Evolutionary conservation across 2,113 vertebrate species (phyloP).

Genomic region (Bujurquina vittata): DNA sequence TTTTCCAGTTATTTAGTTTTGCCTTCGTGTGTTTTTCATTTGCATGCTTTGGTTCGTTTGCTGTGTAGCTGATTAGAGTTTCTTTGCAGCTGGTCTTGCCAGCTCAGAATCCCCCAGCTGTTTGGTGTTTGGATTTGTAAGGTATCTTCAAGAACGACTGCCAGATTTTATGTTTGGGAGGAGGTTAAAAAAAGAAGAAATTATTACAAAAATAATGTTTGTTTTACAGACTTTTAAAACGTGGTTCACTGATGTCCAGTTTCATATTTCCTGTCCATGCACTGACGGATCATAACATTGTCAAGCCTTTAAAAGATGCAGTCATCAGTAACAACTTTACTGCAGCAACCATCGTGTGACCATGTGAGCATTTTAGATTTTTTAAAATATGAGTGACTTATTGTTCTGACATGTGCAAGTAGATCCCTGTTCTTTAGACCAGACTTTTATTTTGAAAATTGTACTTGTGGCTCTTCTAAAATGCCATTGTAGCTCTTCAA

Average conservation of each 20-base stretch:
- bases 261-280: slow-evolving; percentile 44
- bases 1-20: slow-evolving; percentile 13
- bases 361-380: slow-evolving; percentile 55
- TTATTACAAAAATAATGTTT: neutral
- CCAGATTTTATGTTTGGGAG: slow-evolving; percentile 50
- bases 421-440: slow-evolving; percentile 15
- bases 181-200: neutral
- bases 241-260: slow-evolving; percentile 29
- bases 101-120: neutral
- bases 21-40: slow-evolving; percentile 34
- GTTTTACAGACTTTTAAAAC: slow-evolving; percentile 49
- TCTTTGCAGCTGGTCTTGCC: slow-evolving; percentile 21
- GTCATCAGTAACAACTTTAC: slow-evolving; percentile 15
- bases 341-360: slow-evolving; percentile 30
- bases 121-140: neutral
- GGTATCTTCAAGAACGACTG: slow-evolving; percentile 12
- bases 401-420: slow-evolving; percentile 30
- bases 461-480: slow-evolving; percentile 7
- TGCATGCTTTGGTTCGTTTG: slow-evolving; percentile 56
- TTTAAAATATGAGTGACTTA: slow-evolving; percentile 24
- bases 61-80: slow-evolving; percentile 8
- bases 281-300: slow-evolving; percentile 23
- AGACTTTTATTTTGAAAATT: slow-evolving; percentile 42
- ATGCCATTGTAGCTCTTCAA: neutral
- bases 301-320: neutral